Evolutionary conservation across 2,888 invertebrate species (phyloP), one percentile per base, ranked within the genome.

Genomic region (Acronicta psi): DNA sequence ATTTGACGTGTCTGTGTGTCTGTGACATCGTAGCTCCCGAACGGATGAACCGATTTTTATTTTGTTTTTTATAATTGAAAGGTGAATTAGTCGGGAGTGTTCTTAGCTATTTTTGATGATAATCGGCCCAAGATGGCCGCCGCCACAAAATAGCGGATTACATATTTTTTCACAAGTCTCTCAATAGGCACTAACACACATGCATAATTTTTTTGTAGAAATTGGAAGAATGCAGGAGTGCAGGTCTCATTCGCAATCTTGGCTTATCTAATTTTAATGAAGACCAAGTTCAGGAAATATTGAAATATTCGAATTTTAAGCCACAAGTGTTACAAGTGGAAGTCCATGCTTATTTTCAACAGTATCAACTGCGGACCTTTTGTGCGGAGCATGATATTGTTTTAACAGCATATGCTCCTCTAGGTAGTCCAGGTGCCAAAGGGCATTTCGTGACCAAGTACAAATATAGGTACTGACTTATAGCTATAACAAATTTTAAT

Each of bases 191-290:
- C 25, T 25, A 9, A 25, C 25, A 9, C 7, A n/a, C n/a, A n/a
- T n/a, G 5, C 2, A 20, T 11, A 23, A 5, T 1, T 43, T 42
- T 56, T 25, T 46, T 71, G 66, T 67, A 97, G 97, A 95, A 92
- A 81, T 95, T 97, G 96, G 97, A 97, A 85, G 89, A 95, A 54
- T 95, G 96, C 80, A 96, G 97, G 44, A 94, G 94, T 65, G 89
- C 93, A 50, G 97, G 97, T 3, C 89, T 95, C 18, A 88, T 95
- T 0, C 96, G 94, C 79, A 95, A 97, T n/a, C 95, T 98, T 68
- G 98, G 98, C 3, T 82, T 98, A 49, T 98, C 97, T 47, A 98
- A 98, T 87, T 98, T 97, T 87, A 97, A 96, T 81, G 93, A 94
- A 59, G 82, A 89, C 14, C 98, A 98, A 90, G 94, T 97, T 52